Percentiles rank a stretch among this genome's conserved stretches.
Conservation (phyloP, 2,113 vertebrate species). For the Rissa tridactyla region DNA sequence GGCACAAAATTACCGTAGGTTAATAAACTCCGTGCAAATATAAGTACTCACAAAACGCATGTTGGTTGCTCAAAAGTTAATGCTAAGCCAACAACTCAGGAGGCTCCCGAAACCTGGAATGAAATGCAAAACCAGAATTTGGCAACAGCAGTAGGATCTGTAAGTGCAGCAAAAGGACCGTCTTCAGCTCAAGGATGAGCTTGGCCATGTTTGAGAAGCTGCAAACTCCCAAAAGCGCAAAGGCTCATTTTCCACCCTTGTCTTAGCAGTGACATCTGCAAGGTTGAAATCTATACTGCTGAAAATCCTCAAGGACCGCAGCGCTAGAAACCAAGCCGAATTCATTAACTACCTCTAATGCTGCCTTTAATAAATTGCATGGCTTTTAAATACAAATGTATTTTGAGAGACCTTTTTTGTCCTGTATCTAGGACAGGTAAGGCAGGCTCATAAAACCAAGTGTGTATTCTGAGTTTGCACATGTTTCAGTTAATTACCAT, state of each 20-base stretch:
- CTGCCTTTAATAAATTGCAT: neutral
- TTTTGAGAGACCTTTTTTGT: slow-evolving; percentile 19
- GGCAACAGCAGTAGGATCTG: neutral
- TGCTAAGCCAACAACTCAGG: neutral
- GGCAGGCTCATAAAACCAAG: neutral
- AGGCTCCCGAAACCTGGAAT: neutral
- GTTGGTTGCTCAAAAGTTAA: neutral
- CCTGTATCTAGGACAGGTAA: slow-evolving; percentile 48
- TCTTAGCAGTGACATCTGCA: slow-evolving; percentile 7
- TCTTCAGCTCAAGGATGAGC: neutral
- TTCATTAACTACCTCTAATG: slow-evolving; percentile 8
- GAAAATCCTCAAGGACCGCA: slow-evolving; percentile 12
- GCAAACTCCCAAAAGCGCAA: neutral
- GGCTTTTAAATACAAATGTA: slow-evolving; percentile 2
- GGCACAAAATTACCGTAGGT: neutral
- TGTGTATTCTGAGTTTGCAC: neutral
- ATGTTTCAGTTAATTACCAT: slow-evolving; percentile 44
- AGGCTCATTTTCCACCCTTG: slow-evolving; percentile 7
- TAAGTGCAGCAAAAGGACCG: neutral
- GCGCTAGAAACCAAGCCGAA: neutral
- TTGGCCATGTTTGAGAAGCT: neutral
- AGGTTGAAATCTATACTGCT: slow-evolving; percentile 1
- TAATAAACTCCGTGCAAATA: neutral
- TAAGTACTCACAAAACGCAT: neutral
- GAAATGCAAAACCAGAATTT: neutral